Evolutionary conservation across 2,888 invertebrate genomes (phyloP).

Genomic region (Machimus atricapillus): DNA sequence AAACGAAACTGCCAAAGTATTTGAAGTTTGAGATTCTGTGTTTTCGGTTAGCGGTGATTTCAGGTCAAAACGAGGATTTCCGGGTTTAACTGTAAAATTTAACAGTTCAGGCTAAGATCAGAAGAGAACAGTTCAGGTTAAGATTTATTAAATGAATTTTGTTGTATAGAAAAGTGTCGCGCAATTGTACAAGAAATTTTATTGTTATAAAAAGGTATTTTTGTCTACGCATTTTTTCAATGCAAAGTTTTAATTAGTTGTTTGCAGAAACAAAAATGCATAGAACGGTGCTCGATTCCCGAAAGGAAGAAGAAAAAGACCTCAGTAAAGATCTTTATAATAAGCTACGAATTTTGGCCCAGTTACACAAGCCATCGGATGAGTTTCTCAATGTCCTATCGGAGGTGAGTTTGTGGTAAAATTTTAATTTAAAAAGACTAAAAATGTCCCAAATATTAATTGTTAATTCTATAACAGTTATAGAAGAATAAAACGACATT

Average conservation of each 20-base stretch:
- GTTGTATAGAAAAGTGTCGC: too few species aligned
- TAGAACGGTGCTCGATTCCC: constrained; percentile 55
- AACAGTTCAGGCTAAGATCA: not conserved
- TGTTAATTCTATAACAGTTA: too few species aligned
- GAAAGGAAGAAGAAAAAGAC: constrained; percentile 59
- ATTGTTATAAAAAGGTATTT: not conserved
- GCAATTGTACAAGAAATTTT: not conserved
- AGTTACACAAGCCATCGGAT: constrained; percentile 54
- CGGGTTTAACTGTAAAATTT: not conserved
- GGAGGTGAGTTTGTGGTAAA: constrained; percentile 34
- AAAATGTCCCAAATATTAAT: too few species aligned
- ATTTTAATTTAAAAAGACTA: not conserved
- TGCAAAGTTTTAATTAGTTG: not conserved
- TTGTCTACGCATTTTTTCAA: not conserved
- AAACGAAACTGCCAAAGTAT: not conserved
- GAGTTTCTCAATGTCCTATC: constrained; percentile 52
- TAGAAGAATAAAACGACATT: too few species aligned
- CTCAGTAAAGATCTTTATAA: constrained; percentile 55
- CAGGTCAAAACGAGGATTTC: not conserved
- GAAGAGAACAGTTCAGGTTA: not conserved
- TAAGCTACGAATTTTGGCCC: constrained; percentile 53
- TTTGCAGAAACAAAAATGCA: constrained; percentile 53
- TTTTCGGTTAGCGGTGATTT: not conserved
- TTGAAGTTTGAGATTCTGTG: not conserved
- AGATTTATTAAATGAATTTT: too few species aligned